Base-by-base conservation (phyloP, 35 echinoderm and acorn worm genomes). In the Strongylocentrotus purpuratus region DNA sequence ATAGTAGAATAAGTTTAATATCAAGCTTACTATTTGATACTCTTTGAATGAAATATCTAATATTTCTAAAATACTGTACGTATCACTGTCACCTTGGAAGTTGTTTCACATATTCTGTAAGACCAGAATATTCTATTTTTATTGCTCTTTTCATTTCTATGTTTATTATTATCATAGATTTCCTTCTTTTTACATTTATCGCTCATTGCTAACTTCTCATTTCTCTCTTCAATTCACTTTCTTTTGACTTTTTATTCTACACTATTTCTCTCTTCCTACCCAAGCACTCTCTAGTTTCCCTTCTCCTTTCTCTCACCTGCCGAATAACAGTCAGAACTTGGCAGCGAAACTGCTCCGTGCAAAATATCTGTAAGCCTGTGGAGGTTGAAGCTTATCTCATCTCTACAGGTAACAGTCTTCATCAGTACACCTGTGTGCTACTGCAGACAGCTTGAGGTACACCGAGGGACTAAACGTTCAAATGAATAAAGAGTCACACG, bases 261-360 rank as follows among this genome's bases (percentile, higher is more conserved):
- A 78, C n/a, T 78, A 22, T 28, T 59, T n/a, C 20, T 78, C 5
- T 78, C 4, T 78, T 78, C 28, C 65, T 78, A 89, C 33, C 87
- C 2, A 13, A 78, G 22, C 87, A 89, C 87, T 33, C 7, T 89
- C 87, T 28, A 78, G 65, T 78, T 78, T 78, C 22, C 28, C 20
- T 13, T 78, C 65, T 78, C 45, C 9, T 33, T 46, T 89, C 87
- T 89, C 87, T 89, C 87, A 89, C 87, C 87, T 89, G 87, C 87
- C 32, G 12, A 46, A 33, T 20, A 46, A 33, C 31, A 89, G 11
- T 41, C 22, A 45, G 9, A 89, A 89, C 87, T 89, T 89, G 87
- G 87, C 87, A 89, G 87, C 25, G 87, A 33, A 22, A 78, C 7
- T 78, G 65, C 65, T 7, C 8, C 65, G 0, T 78, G n/a, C 4